Evolutionary conservation across 53 echinoderm and acorn worm species (phyloP).

Genomic region (Echinarachnius parma): DNA sequence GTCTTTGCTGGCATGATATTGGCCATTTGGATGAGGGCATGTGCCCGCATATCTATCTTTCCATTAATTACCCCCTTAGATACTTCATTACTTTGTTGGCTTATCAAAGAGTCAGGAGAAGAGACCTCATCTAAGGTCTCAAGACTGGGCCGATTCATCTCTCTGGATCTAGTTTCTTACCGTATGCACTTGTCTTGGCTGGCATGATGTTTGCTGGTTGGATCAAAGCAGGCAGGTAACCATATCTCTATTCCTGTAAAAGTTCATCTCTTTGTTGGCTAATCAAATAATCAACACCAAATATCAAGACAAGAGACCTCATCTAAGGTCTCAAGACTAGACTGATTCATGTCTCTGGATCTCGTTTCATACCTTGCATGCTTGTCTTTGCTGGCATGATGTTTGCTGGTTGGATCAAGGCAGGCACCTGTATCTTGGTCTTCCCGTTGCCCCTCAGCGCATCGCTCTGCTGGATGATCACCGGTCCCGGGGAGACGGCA

Average conservation of each 20-base stretch:
- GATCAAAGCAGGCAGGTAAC: conserved; percentile 33
- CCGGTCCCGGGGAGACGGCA: conserved; percentile 30
- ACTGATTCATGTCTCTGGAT: too few relatives aligned
- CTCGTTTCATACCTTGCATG: conserved; percentile 27
- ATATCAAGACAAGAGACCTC: too few relatives aligned
- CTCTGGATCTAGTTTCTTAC: conserved; percentile 35
- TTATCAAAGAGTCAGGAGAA: too few relatives aligned
- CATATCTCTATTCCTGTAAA: not conserved
- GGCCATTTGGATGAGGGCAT: conserved; percentile 39
- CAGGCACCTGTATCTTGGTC: conserved; percentile 30
- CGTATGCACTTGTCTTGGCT: conserved; percentile 12
- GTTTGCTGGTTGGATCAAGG: conserved; percentile 43
- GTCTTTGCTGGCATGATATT: conserved; percentile 31
- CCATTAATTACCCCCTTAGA: conserved; percentile 17
- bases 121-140: too few relatives aligned
- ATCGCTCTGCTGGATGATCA: conserved; percentile 30
- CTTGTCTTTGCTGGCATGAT: conserved; percentile 28
- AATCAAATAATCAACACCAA: conserved; percentile 35
- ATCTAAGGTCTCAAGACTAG: too few relatives aligned
- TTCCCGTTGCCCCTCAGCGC: conserved; percentile 6
- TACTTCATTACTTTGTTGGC: too few relatives aligned
- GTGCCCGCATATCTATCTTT: conserved; percentile 24
- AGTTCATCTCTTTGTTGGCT: conserved; percentile 16
- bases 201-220: conserved; percentile 45
- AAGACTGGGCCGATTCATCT: too few relatives aligned